These are phyloP conservation scores for Leiothrix lutea DNA, from an alignment of 2,113 vertebrate species.

Conservation along the genomic window DNA sequence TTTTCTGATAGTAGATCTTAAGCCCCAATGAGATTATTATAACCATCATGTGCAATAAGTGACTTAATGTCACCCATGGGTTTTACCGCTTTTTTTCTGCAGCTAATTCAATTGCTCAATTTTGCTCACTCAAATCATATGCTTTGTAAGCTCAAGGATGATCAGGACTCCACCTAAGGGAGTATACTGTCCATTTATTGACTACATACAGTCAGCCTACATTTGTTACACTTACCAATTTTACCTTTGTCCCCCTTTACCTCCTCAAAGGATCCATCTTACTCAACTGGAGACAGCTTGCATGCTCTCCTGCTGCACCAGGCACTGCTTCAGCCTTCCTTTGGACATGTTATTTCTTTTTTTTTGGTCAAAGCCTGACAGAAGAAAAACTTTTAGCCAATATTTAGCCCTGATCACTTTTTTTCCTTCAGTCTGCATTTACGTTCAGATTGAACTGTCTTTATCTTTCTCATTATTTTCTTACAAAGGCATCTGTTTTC, in stretches of 20 bases:
- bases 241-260: background rate
- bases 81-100: background rate
- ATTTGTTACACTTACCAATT: background rate
- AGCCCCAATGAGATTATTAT: background rate
- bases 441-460: background rate
- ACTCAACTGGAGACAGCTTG: background rate
- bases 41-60: background rate
- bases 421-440: background rate
- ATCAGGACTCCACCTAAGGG: background rate
- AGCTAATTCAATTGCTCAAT: background rate
- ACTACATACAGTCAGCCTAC: background rate
- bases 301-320: accelerated
- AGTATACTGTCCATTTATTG: background rate
- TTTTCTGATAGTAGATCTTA: background rate
- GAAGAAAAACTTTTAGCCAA: background rate
- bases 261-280: background rate
- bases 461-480: background rate
- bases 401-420: background rate
- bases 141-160: background rate
- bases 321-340: background rate
- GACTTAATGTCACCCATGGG: background rate
- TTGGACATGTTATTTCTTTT: background rate
- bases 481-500: background rate
- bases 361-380: background rate
- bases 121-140: background rate